Evolutionary conservation across 2,888 invertebrate genomes (phyloP).

Genomic region (Lissocephala sabroskyi): DNA sequence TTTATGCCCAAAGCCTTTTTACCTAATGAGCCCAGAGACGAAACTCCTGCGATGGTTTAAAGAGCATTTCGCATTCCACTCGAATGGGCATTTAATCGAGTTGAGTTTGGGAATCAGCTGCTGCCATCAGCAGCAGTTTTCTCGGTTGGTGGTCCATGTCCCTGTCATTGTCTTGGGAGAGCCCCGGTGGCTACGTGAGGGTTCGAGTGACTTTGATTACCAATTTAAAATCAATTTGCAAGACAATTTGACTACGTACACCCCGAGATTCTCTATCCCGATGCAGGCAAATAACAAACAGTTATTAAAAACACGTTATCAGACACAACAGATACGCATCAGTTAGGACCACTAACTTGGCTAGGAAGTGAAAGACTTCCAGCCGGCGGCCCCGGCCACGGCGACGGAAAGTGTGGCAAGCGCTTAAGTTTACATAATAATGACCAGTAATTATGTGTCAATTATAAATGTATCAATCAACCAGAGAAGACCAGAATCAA

Average conservation of each 20-base stretch:
- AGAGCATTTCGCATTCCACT: no score
- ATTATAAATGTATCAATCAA: slow-evolving; percentile 54
- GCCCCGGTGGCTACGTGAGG: no score
- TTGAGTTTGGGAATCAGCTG: no score
- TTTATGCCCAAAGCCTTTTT: slow-evolving; percentile 32
- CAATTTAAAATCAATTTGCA: slow-evolving; percentile 66
- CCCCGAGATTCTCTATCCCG: not conserved
- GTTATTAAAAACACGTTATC: slow-evolving; percentile 35
- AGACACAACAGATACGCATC: slow-evolving; percentile 3
- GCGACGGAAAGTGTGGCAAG: slow-evolving; percentile 44
- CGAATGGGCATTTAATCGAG: no score
- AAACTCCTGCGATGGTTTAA: no score
- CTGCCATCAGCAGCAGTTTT: not conserved
- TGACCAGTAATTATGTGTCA: slow-evolving; percentile 36
- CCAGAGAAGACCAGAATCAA: slow-evolving; percentile 1
- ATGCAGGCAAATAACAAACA: slow-evolving; percentile 10
- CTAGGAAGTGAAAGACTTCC: slow-evolving; percentile 18
- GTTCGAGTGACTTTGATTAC: slow-evolving; percentile 14
- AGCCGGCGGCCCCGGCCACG: no score
- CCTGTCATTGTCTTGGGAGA: no score
- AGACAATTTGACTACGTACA: slow-evolving; percentile 25
- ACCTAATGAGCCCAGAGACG: slow-evolving; percentile 2
- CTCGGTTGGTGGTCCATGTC: no score
- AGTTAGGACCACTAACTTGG: no score
- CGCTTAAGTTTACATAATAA: slow-evolving; percentile 41